These are phyloP conservation scores for Antheraea yamamai DNA, from an alignment of 2,888 invertebrate species.

Conservation along the genomic window DNA sequence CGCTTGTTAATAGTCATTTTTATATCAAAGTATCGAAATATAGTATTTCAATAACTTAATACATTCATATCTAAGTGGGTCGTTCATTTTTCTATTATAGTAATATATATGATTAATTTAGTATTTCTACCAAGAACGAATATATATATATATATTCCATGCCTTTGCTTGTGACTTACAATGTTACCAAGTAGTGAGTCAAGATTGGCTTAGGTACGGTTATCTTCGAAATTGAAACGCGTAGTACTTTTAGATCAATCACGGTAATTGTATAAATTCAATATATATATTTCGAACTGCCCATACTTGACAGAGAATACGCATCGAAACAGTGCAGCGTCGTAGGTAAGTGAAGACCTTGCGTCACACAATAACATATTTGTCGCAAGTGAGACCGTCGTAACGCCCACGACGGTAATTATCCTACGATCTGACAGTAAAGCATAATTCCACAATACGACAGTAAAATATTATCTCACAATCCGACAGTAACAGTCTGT, in stretches of 20 bases:
- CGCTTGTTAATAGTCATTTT: too few relatives aligned
- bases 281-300: background rate
- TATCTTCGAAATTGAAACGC: too few relatives aligned
- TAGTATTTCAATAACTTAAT: too few relatives aligned
- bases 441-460: constrained; percentile 10
- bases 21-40: too few relatives aligned
- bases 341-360: background rate
- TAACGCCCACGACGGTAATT: background rate
- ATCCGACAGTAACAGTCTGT: constrained; percentile 2
- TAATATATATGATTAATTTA: too few relatives aligned
- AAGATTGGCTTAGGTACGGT: too few relatives aligned
- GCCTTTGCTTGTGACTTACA: too few relatives aligned
- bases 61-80: too few relatives aligned
- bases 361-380: background rate
- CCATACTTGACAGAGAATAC: background rate
- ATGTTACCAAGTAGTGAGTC: too few relatives aligned
- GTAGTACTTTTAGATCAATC: background rate
- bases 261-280: background rate
- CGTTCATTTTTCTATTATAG: too few relatives aligned
- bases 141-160: too few relatives aligned
- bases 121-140: too few relatives aligned
- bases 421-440: background rate
- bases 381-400: background rate
- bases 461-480: constrained; percentile 3
- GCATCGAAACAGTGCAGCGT: background rate